Evolutionary conservation across 2,797 vertebrate genomes (phyloP), one percentile per base, ranked within the genome.

Genomic region (Chelidonichthys spinosus): DNA sequence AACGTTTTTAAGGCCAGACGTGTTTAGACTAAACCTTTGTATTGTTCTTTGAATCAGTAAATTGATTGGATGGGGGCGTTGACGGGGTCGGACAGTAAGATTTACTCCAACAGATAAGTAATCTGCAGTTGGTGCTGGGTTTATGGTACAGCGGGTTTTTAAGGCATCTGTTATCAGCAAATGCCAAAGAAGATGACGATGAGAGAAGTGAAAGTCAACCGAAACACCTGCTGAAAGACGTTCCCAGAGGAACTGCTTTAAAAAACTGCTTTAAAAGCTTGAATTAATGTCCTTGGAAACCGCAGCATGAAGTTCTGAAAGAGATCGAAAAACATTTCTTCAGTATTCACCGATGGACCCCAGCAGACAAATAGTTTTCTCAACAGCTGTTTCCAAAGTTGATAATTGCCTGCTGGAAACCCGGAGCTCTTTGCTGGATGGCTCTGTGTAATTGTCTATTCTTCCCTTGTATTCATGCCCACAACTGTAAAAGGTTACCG

Each of bases 401-500:
- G 37, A 18, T 7, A n/a, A 59, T 18, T 40, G 7, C 37, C 56
- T 9, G 5, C 2, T 50, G 33, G 10, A 44, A 43, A 35, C 56
- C 13, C 40, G 0, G 47, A 10, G 39, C 13, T 54, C 33, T 64
- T 13, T 55, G 6, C 55, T 63, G 46, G n/a, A 52, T 61, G 47
- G n/a, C 2, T 63, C 53, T n/a, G 11, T 46, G 60, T 59, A 54
- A 46, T 75, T 76, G 49, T 54, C 25, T 56, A 44, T 54, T 54
- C 52, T 60, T 35, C 1, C 42, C 6, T 18, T 62, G 32, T 53
- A 25, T 60, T 69, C 70, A 58, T 55, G 15, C 15, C 7, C 35
- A 54, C 52, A 61, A n/a, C 25, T 58, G 52, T 35, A 54, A 69
- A 69, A 53, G 52, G 58, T 60, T 63, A 72, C 5, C 33, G 32